Conservation (phyloP, 2,797 vertebrate genomes). For the Sebastes matsubarae region DNA sequence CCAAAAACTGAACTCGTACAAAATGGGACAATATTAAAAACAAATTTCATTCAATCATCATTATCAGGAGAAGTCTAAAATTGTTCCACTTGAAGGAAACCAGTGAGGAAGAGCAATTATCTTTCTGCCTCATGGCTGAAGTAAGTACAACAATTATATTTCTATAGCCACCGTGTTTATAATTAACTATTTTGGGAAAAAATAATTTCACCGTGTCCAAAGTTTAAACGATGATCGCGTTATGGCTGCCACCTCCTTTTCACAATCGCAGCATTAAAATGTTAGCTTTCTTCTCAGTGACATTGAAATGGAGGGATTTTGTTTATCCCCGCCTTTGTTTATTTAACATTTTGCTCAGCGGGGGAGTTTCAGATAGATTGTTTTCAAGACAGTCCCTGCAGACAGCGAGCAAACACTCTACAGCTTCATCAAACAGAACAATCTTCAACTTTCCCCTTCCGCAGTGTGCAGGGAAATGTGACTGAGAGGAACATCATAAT, state of each 20-base stretch:
- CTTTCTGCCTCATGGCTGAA: not conserved
- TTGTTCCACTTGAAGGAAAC: slow-evolving; percentile 2
- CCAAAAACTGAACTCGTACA: not conserved
- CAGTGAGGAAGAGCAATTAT: not conserved
- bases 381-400: slow-evolving; percentile 88
- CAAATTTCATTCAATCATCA: not conserved
- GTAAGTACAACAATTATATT: not conserved
- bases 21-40: not conserved
- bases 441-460: slow-evolving; percentile 87
- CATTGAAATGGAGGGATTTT: slow-evolving; percentile 89
- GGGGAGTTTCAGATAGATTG: slow-evolving; percentile 88
- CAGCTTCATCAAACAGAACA: slow-evolving; percentile 89
- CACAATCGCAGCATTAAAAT: slow-evolving; percentile 80
- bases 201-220: slow-evolving; percentile 68
- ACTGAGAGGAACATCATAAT: slow-evolving; percentile 81
- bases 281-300: slow-evolving; percentile 85
- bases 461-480: slow-evolving; percentile 79
- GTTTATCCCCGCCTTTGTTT: slow-evolving; percentile 88
- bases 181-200: slow-evolving; percentile 66
- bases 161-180: slow-evolving; percentile 38
- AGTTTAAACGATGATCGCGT: slow-evolving; percentile 74
- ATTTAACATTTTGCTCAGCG: slow-evolving; percentile 88
- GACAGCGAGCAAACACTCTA: slow-evolving; percentile 88
- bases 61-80: slow-evolving; percentile 4
- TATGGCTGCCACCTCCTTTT: slow-evolving; percentile 69